Evolutionary conservation across 2,113 vertebrate genomes (phyloP), one percentile per base, ranked within the genome.

Genomic region (Notarius lentiginosus): DNA sequence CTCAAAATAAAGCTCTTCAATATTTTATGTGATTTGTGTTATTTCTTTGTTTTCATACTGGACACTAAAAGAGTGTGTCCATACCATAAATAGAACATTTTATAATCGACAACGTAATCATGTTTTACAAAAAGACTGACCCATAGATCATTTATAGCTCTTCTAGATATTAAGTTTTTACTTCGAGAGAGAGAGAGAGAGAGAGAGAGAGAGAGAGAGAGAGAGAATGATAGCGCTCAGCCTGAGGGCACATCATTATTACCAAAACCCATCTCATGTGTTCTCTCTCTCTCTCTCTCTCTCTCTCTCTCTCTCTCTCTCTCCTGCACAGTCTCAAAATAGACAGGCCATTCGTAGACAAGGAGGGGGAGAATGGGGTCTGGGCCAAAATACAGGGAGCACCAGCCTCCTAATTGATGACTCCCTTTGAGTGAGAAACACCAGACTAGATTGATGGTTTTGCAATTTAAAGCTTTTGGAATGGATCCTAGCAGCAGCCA

Each of bases 401-500:
- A 91, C 86, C 91, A 88, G 90, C 79, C 72, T 89, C 89, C 86
- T 92, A 92, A 89, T 90, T 89, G 88, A 90, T 91, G 85, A 87
- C 85, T 86, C 90, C 84, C 79, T 89, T 75, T 88, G 89, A 88
- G 89, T 91, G 90, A 84, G 84, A 91, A 91, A 89, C 88, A 90
- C 87, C 80, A 86, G 87, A 81, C 87, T 87, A 90, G 90, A 93
- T 89, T 90, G 87, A 91, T 90, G 88, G 86, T 84, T 66, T 77
- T 79, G 87, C 84, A 86, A 91, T 93, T 90, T 88, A 86, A 27
- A 72, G 82, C 76, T 76, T 86, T 86, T 91, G 89, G 84, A 90
- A 89, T 84, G 79, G 79, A 84, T 91, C 93, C 91, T 90, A 91
- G 91, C 92, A 92, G 92, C 93, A 93, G 93, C 92, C 93, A 92